phyloP scores from a whole-genome alignment of 2,888 invertebrate species.

The Rambutsinella grinnellia region DNA sequence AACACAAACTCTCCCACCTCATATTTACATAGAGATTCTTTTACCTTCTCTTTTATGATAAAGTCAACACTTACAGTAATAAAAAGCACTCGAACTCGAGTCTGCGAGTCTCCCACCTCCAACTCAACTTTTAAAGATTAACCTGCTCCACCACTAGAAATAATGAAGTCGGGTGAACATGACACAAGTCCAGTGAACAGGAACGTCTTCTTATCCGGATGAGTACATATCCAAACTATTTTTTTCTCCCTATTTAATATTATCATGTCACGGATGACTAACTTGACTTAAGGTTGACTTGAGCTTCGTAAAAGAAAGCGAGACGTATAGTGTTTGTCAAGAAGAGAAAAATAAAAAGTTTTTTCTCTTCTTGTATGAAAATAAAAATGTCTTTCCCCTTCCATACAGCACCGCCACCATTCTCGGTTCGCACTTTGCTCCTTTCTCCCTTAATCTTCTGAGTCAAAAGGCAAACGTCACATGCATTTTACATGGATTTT shows the following conservation, averaged over 20 bases:
- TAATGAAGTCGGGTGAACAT: too few species aligned
- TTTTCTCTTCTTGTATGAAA: slow-evolving; percentile 14
- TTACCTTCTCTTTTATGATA: background rate
- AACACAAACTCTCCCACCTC: slow-evolving; percentile 22
- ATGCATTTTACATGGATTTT: slow-evolving; percentile 45
- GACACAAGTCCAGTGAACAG: background rate
- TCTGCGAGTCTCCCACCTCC: too few species aligned
- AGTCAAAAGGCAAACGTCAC: slow-evolving; percentile 45
- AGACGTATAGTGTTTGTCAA: slow-evolving; percentile 34
- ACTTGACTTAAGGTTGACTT: slow-evolving; percentile 34
- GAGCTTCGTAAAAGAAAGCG: background rate
- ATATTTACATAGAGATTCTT: slow-evolving; percentile 13
- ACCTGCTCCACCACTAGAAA: too few species aligned
- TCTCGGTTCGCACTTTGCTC: background rate
- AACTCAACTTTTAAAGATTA: background rate
- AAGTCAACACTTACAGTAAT: background rate
- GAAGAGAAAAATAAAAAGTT: slow-evolving; percentile 10
- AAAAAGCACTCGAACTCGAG: too few species aligned
- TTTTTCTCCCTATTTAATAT: slow-evolving; percentile 7
- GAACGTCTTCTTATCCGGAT: background rate
- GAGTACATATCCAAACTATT: background rate
- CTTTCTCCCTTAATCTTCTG: slow-evolving; percentile 51
- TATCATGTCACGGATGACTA: slow-evolving; percentile 51
- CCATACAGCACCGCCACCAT: background rate
- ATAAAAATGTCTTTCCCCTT: slow-evolving; percentile 9